Percentiles rank a stretch among this genome's conserved stretches.
phyloP scores from a whole-genome alignment of 2,888 invertebrate genomes.

The Cheilosia urbana region DNA sequence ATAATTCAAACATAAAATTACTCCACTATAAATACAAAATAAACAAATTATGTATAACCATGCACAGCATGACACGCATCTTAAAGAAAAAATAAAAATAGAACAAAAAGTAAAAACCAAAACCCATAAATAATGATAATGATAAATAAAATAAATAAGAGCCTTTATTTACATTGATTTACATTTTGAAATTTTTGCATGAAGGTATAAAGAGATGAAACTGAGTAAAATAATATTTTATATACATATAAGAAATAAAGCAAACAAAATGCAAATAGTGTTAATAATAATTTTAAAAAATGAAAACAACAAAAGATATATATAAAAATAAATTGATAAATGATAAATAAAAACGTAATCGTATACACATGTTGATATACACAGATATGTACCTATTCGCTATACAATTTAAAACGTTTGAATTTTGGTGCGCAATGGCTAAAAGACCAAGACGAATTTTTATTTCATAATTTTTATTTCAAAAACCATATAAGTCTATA shows the following conservation, averaged over 20 bases:
- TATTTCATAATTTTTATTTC: conserved; percentile 15
- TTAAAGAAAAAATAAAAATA: conserved; percentile 72
- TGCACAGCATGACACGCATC: conserved; percentile 69
- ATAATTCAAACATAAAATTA: conserved; percentile 52
- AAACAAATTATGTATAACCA: conserved; percentile 40
- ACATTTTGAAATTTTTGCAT: conserved; percentile 74
- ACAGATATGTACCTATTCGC: conserved; percentile 75
- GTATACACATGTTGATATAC: conserved; percentile 75
- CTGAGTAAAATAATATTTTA: conserved; percentile 75
- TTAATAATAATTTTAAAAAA: conserved; percentile 48
- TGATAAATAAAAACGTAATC: conserved; percentile 4
- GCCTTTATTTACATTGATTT: conserved; percentile 81
- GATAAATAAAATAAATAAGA: conserved; percentile 79
- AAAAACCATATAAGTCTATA: conserved; percentile 3
- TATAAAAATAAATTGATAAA: conserved; percentile 24
- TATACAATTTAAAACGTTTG: conserved; percentile 73
- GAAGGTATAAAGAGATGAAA: conserved; percentile 66
- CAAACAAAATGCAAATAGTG: conserved; percentile 33
- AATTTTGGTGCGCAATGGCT: conserved; percentile 67
- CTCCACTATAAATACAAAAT: conserved; percentile 32
- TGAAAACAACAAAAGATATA: conserved; percentile 17
- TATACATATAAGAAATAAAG: conserved; percentile 68
- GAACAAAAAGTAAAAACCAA: no score
- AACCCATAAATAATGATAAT: conserved; percentile 21
- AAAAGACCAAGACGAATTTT: conserved; percentile 58